Base-by-base conservation (phyloP, 2,113 vertebrate species). In the Recurvirostra avosetta region DNA sequence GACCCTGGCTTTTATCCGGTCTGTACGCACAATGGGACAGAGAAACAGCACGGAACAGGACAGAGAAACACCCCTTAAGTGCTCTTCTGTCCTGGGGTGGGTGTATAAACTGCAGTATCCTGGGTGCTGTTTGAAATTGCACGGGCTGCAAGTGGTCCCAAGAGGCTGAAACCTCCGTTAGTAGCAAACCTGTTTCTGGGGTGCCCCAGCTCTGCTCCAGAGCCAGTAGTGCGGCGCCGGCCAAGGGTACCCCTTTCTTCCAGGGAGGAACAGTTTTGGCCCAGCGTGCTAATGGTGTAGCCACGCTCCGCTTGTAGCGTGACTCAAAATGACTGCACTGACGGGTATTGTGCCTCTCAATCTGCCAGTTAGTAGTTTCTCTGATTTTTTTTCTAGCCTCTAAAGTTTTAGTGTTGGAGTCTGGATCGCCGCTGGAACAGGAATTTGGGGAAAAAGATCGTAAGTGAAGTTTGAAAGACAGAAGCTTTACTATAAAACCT, bases 241-340 rank as follows among this genome's bases (percentile, higher is more conserved):
- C 20, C 36, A 52, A 40, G 70, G 47, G 13, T 67, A 34, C 5
- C 32, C 34, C 73, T 65, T 67, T 49, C 11, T 65, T 6, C 47
- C 4, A 2, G 19, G 1, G 0, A 32, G 58, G 43, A 34, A 1
- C 40, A 12, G 27, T 2, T 38, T 32, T 81, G 58, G 21, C 76
- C 18, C 83, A 6, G 38, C 0, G 4, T 75, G 43, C 38, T 47
- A 18, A 4, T 8, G 38, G 12, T 47, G 47, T 61, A 30, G 68
- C 70, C 0, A 0, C 9, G 38, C 63, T 76, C 45, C 36, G 68
- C 62, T 17, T 4, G 2, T 10, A 6, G 66, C 0, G 0, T 40
- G 56, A 43, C 67, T 68, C 41, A 45, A 13, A 41, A 20, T n/a
- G 75, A 50, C 86, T 26, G 32, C 8, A 7, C 84, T 52, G 0